Base-by-base conservation (phyloP, 2,797 vertebrate genomes). In the Silurus lanzhouensis region DNA sequence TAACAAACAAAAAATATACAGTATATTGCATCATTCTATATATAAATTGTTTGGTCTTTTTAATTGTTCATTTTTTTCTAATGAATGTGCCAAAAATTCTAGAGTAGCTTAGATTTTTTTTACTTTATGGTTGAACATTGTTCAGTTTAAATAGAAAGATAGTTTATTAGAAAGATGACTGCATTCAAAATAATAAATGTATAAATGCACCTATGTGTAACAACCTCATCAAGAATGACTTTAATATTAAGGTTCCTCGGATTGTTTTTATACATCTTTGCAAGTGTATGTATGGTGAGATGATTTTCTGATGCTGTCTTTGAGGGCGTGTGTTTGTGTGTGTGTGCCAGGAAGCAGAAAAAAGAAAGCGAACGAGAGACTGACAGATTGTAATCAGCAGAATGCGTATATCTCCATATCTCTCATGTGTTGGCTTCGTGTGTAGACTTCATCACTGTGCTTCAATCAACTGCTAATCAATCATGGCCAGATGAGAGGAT, bases 381-480 rank as follows among this genome's bases (percentile, higher is more conserved):
- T 55, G 78, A 27, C 67, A 74, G 58, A 64, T 4, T 75, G 79
- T 76, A 85, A 85, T 76, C 70, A 85, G 70, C 63, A 75, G 70
- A 85, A 82, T 85, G 78, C 76, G 48, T 74, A 55, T 68, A 76
- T 76, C 27, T 82, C 60, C 31, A 67, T 82, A 75, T 75, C 52
- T 84, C 46, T 81, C 25, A 10, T 67, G 64, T 44, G 61, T 55
- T 76, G 48, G 1, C 46, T 57, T 85, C 3, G 15, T 76, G 46
- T 67, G 60, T 75, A 67, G 70, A 60, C 61, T 76, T 68, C 79
- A 82, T 86, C 80, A 85, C 67, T 82, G 70, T 64, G 80, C 85
- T 86, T 71, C 58, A 86, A 86, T 86, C 81, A 78, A 22, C 81
- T 27, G 44, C 66, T 78, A 86, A 79, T 83, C 74, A 86, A 72